These are phyloP conservation scores for Drosophila triauraria DNA, from an alignment of 1,140 invertebrate genomes.

Conservation along the genomic window DNA sequence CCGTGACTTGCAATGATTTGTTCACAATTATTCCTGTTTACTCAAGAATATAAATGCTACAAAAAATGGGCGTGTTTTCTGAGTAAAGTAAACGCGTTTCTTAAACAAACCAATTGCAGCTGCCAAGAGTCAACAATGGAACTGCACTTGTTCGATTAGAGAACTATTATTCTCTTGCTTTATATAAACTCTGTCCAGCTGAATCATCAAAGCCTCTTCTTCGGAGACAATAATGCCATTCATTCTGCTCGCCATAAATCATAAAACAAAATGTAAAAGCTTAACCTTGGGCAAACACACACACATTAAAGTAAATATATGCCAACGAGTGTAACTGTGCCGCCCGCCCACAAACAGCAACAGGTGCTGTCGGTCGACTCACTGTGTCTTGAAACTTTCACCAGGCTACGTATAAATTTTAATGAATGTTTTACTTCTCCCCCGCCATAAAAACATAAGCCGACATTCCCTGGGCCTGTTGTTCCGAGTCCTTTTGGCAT, in stretches of 20 bases:
- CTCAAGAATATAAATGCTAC: slow-evolving; percentile 8
- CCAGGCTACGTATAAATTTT: slow-evolving; percentile 59
- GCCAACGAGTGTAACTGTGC: slow-evolving; percentile 25
- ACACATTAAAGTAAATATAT: background rate
- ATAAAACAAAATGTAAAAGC: slow-evolving; percentile 49
- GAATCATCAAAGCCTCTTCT: slow-evolving; percentile 30
- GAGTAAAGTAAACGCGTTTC: slow-evolving; percentile 4
- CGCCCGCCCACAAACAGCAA: slow-evolving; percentile 50
- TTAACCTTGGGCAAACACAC: slow-evolving; percentile 50
- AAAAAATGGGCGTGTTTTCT: background rate
- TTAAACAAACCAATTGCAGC: slow-evolving; percentile 20
- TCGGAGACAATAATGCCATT: slow-evolving; percentile 26
- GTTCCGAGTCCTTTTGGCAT: slow-evolving; percentile 56
- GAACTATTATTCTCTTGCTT: slow-evolving; percentile 2
- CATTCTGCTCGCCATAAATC: slow-evolving; percentile 39
- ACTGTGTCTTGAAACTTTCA: slow-evolving; percentile 58
- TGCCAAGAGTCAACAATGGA: slow-evolving; percentile 1
- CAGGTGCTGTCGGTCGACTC: slow-evolving; percentile 49
- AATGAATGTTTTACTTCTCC: slow-evolving; percentile 40
- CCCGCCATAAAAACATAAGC: slow-evolving; percentile 62
- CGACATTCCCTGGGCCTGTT: slow-evolving; percentile 20
- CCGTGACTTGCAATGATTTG: slow-evolving; percentile 42
- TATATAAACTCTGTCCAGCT: slow-evolving; percentile 10
- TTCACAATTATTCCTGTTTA: slow-evolving; percentile 38
- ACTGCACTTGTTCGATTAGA: slow-evolving; percentile 28